Evolutionary conservation across 2,113 vertebrate genomes (phyloP).

Genomic region (Oryzias javanicus): DNA sequence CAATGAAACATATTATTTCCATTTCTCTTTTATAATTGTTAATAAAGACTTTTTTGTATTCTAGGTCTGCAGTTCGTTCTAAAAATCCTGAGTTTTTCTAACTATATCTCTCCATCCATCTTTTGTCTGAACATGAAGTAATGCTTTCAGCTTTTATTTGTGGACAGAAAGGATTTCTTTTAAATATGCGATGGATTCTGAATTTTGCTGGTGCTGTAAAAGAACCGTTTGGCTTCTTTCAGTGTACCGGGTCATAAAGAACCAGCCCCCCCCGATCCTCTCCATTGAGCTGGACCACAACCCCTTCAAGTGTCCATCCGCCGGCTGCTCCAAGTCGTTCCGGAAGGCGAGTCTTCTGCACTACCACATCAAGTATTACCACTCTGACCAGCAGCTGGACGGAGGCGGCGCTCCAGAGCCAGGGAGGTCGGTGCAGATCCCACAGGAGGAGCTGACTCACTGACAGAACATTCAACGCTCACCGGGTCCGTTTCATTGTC

Average conservation of each 20-base stretch:
- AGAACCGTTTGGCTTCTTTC: slow-evolving; percentile 17
- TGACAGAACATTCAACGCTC: not conserved
- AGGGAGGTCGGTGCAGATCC: slow-evolving; percentile 36
- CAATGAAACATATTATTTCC: too few relatives aligned
- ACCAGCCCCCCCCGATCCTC: slow-evolving; percentile 81
- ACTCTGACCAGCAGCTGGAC: slow-evolving; percentile 85
- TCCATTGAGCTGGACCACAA: slow-evolving; percentile 90
- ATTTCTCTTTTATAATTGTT: too few relatives aligned
- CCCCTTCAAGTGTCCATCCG: slow-evolving; percentile 90
- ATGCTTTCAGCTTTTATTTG: too few relatives aligned
- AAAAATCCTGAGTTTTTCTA: too few relatives aligned
- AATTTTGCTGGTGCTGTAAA: not conserved
- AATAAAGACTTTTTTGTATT: too few relatives aligned
- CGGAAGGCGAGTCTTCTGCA: slow-evolving; percentile 94
- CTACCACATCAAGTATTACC: slow-evolving; percentile 99
- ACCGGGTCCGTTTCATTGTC: not conserved
- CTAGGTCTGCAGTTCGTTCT: too few relatives aligned
- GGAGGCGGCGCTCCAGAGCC: slow-evolving; percentile 69
- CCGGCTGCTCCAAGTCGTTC: slow-evolving; percentile 91
- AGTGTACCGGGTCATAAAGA: slow-evolving; percentile 92
- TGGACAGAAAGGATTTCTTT: too few relatives aligned
- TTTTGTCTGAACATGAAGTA: too few relatives aligned
- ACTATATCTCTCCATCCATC: too few relatives aligned
- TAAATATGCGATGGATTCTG: too few relatives aligned
- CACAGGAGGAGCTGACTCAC: not conserved